A percentile compares a stretch with the other conserved stretches of the same genome.
Evolutionary conservation across 1,140 invertebrate species (phyloP).

Genomic region (Pomacea maculata): DNA sequence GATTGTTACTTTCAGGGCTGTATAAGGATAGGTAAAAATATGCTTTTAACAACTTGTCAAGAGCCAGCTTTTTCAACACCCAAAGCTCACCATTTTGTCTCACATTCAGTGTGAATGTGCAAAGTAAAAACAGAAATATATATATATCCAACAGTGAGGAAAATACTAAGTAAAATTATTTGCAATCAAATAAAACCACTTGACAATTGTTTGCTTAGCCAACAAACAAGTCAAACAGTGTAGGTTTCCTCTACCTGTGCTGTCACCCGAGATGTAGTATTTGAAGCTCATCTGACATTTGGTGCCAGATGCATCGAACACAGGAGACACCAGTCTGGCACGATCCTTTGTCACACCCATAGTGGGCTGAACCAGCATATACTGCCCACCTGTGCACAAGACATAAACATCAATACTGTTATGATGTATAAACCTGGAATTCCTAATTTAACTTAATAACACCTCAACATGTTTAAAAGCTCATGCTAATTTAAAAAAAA

Average conservation of each 20-base stretch:
- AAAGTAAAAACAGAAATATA: neutral
- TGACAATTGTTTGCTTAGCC: neutral
- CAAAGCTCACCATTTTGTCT: constrained; percentile 67
- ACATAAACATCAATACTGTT: too few species aligned
- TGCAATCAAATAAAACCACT: neutral
- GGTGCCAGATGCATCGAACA: constrained; percentile 46
- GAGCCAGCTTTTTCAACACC: constrained; percentile 80
- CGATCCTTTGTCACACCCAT: constrained; percentile 60
- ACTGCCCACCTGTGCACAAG: constrained; percentile 69
- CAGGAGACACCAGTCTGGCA: constrained; percentile 48
- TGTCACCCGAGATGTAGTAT: constrained; percentile 79
- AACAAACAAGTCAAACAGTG: too few species aligned
- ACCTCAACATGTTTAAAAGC: too few species aligned
- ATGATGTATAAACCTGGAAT: too few species aligned
- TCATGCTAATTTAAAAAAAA: too few species aligned
- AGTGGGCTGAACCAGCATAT: constrained; percentile 76
- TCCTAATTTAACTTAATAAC: too few species aligned
- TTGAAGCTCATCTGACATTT: constrained; percentile 70
- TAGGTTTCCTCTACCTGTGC: constrained; percentile 60
- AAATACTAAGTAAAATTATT: neutral
- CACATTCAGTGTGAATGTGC: constrained; percentile 29
- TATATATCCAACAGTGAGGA: neutral
- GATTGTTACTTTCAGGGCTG: too few species aligned
- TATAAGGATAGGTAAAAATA: too few species aligned
- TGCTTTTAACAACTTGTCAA: too few species aligned